Evolutionary conservation across 2,113 vertebrate species (phyloP), one percentile per base, ranked within the genome.

Genomic region (Equus przewalskii): DNA sequence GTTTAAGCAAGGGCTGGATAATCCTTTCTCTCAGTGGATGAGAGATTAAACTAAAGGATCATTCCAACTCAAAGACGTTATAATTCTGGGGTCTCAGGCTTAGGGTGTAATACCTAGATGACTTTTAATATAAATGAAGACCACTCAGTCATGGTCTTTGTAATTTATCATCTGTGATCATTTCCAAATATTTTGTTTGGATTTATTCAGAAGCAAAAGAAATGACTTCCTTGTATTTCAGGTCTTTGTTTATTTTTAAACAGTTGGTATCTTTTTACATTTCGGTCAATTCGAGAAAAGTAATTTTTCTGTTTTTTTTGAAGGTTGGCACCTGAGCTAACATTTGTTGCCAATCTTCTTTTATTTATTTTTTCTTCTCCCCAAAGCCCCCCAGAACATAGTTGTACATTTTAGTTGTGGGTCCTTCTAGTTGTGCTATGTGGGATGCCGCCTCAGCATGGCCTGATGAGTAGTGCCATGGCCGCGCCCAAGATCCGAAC

Each of bases 91-190:
- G 51, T 76, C 46, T 86, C 36, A 67, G 19, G 21, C 21, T 76
- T 88, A 87, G 49, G 49, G 5, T 88, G 51, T 54, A 88, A 87
- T 26, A 62, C 51, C 19, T 88, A 26, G n/a, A 70, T 82, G 41
- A 88, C 24, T 88, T 88, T 96, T 67, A 97, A 83, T 83, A 84
- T 72, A 73, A 58, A 64, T 41, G 10, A 89, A 94, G 33, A 65
- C 36, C 89, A 12, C 26, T 87, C 12, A 60, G 30, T 67, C 67
- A 86, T 22, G 7, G 62, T 70, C n/a, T 79, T 64, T 72, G 21
- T 88, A 65, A 54, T 89, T 87, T 91, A 65, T 87, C 36, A 86
- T 56, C 70, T 83, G 24, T 51, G 58, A 58, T 78, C 8, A 70
- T 70, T 65, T 92, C 33, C 49, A 75, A 64, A 83, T 86, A 95